Evolutionary conservation across 2,888 invertebrate genomes (phyloP).

Genomic region (Drosophila birchii): DNA sequence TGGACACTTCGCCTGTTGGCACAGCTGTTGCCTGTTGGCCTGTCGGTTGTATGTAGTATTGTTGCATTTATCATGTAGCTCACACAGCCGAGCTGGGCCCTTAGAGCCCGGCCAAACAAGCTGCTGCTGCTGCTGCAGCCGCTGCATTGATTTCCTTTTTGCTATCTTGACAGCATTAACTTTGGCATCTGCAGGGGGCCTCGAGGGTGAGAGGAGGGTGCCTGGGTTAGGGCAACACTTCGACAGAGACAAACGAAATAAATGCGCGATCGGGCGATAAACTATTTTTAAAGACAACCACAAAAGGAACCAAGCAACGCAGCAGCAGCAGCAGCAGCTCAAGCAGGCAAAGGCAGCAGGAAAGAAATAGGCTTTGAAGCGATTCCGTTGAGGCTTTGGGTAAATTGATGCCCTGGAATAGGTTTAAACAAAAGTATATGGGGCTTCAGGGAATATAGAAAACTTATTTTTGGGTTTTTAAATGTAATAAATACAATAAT

Average conservation of each 20-base stretch:
- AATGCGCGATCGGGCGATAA: constrained; percentile 80
- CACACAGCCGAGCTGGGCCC: constrained; percentile 69
- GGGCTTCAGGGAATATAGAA: rapidly evolving
- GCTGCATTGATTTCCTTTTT: constrained; percentile 78
- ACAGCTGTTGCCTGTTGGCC: constrained; percentile 75
- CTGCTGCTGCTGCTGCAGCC: constrained; percentile 59
- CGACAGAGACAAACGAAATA: constrained; percentile 80
- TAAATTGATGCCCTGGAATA: constrained; percentile 15
- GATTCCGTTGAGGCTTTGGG: background rate
- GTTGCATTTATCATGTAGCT: constrained; percentile 76
- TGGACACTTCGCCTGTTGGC: constrained; percentile 45
- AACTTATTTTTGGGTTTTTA: background rate
- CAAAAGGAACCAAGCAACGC: constrained; percentile 59
- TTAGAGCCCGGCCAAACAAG: constrained; percentile 53
- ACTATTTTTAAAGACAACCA: constrained; percentile 80
- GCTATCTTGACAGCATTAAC: constrained; percentile 78
- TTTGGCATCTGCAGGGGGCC: constrained; percentile 42
- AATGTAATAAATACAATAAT: background rate
- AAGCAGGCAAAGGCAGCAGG: constrained; percentile 24
- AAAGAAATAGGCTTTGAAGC: constrained; percentile 32
- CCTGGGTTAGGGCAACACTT: constrained; percentile 60
- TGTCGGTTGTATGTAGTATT: constrained; percentile 25
- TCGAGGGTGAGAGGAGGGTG: background rate
- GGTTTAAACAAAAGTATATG: background rate
- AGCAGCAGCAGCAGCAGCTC: constrained; percentile 47